phyloP scores from a whole-genome alignment of 1,140 invertebrate genomes.

The Gryon sp. region DNA sequence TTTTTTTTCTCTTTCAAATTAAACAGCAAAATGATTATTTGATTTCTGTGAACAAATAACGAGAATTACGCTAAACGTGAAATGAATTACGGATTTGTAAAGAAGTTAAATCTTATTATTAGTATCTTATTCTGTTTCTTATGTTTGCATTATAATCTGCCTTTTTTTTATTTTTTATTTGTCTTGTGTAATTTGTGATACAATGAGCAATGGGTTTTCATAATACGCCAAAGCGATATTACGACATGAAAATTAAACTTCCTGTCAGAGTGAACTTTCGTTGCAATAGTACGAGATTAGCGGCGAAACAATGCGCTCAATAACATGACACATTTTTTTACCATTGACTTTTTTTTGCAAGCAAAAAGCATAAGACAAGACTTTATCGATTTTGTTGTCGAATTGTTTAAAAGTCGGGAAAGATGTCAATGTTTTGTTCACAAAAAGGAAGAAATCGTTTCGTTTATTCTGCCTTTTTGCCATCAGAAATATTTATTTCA shows the following conservation, averaged over 20 bases:
- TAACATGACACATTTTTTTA: constrained; percentile 29
- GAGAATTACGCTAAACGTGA: not conserved
- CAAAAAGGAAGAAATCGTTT: too few relatives aligned
- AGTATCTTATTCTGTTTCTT: constrained; percentile 15
- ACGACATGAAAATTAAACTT: constrained; percentile 36
- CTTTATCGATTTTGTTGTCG: constrained; percentile 2
- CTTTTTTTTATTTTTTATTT: too few relatives aligned
- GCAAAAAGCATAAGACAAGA: not conserved
- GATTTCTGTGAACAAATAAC: too few relatives aligned
- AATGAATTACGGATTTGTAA: constrained; percentile 5
- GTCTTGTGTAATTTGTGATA: constrained; percentile 19
- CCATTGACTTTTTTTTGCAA: constrained; percentile 4
- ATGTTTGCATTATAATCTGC: constrained; percentile 19
- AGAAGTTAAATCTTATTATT: constrained; percentile 16
- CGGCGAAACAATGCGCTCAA: constrained; percentile 25
- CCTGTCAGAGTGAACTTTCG: constrained; percentile 26
- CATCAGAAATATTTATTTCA: too few relatives aligned
- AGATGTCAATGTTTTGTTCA: not conserved
- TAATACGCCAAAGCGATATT: constrained; percentile 10
- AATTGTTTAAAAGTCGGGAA: constrained; percentile 2
- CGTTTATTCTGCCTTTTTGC: too few relatives aligned
- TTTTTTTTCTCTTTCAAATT: not conserved
- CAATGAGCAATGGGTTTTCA: not conserved
- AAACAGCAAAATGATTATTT: constrained; percentile 1
- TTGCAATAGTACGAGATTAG: not conserved